phyloP scores from a whole-genome alignment of 2,113 vertebrate genomes.

The Corythornis vintsioides region DNA sequence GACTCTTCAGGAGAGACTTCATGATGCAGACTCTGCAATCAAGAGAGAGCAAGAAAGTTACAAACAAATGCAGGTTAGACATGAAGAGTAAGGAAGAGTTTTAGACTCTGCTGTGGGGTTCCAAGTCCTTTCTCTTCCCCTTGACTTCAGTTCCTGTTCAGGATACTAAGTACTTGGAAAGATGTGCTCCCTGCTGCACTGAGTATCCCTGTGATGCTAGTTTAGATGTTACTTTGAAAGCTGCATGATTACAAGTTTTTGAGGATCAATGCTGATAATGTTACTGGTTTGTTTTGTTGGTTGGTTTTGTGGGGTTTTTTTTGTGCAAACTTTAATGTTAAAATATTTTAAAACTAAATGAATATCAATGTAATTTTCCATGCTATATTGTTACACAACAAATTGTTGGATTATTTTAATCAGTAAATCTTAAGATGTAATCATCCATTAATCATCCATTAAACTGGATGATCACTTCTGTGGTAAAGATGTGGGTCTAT shows the following conservation, averaged over 20 bases:
- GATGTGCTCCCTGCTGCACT: background rate
- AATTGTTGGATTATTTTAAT: background rate
- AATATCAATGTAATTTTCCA: background rate
- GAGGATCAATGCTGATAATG: background rate
- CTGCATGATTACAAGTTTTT: background rate
- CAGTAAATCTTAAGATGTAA: background rate
- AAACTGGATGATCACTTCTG: background rate
- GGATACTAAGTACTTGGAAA: background rate
- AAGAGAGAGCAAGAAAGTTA: conserved; percentile 91
- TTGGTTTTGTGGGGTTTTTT: background rate
- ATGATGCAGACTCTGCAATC: conserved; percentile 82
- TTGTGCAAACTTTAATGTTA: background rate
- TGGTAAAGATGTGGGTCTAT: background rate
- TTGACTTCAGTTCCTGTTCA: background rate
- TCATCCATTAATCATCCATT: background rate
- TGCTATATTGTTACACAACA: background rate
- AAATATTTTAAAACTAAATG: background rate
- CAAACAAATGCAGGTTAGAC: conserved; percentile 92
- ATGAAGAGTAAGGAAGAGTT: background rate
- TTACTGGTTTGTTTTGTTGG: background rate
- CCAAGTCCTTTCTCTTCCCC: background rate
- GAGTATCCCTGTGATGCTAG: background rate
- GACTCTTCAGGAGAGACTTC: conserved; percentile 88
- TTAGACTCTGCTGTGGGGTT: background rate
- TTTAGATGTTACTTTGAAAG: background rate